A percentile compares a stretch with the other conserved stretches of the same genome.
Conservation (phyloP, 2,888 invertebrate species). For the Cryptocephalus primarius region DNA sequence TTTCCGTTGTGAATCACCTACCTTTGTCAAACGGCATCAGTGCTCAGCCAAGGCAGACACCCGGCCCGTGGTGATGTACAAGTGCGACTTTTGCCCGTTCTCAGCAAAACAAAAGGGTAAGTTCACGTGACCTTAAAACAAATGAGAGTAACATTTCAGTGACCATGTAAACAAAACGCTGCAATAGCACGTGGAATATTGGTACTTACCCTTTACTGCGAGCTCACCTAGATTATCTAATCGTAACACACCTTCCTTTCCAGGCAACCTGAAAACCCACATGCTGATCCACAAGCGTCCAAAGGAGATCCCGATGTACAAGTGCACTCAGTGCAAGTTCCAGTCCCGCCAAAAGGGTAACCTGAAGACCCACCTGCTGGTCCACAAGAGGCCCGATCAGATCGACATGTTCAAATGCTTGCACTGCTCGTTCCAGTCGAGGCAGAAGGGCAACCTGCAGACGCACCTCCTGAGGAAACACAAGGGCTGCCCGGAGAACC, state of each 20-base stretch:
- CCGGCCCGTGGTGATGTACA: no score
- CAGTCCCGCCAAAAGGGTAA: constrained; percentile 1
- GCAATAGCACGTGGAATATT: no score
- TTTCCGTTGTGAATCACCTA: no score
- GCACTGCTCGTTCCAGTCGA: constrained; percentile 1
- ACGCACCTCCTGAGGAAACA: constrained; percentile 2
- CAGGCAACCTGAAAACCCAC: constrained; percentile 16
- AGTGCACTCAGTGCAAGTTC: constrained; percentile 1
- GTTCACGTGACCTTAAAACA: no score
- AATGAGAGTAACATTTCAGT: no score
- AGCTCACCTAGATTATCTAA: no score
- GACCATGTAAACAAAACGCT: no score
- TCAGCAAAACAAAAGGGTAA: no score
- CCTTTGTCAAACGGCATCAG: no score
- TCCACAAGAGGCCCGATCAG: constrained; percentile 2
- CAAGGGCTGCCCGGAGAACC: not conserved
- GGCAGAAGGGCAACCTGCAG: constrained; percentile 4
- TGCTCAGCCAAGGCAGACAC: no score
- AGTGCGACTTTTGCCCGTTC: no score
- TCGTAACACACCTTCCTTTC: not conserved
- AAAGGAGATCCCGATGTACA: constrained; percentile 1
- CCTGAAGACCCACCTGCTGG: constrained; percentile 1
- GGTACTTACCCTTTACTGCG: no score
- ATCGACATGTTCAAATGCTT: constrained; percentile 3
- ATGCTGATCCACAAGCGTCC: constrained; percentile 15